These are phyloP conservation scores for Sarcophaga peregrina DNA, from an alignment of 1,140 invertebrate species.

Conservation along the genomic window DNA sequence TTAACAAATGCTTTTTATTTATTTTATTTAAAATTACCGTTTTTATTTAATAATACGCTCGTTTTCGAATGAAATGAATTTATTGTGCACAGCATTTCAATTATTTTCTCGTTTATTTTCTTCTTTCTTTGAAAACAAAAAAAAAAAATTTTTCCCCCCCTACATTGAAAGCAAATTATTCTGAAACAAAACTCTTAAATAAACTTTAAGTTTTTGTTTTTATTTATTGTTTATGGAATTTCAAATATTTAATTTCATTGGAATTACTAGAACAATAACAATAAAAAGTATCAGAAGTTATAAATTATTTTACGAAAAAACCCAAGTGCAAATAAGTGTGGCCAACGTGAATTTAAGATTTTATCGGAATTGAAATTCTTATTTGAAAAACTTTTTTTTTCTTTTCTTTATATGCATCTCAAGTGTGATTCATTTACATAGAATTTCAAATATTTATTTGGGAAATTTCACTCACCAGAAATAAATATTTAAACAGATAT, in stretches of 20 bases:
- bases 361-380: no score
- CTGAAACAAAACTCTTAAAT: no score
- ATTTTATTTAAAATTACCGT: constrained; percentile 12
- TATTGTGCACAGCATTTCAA: constrained; percentile 17
- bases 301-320: background rate
- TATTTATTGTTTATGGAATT: background rate
- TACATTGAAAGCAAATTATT: no score
- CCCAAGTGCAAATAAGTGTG: background rate
- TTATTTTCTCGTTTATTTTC: background rate
- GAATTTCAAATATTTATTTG: no score
- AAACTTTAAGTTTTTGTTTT: no score
- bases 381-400: no score
- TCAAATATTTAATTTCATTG: constrained; percentile 30
- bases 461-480: no score
- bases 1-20: constrained; percentile 8
- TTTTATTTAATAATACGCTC: background rate
- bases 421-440: no score
- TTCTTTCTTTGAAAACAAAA: background rate
- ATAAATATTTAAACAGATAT: no score
- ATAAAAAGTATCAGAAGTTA: background rate
- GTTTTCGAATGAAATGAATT: constrained; percentile 25
- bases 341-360: background rate
- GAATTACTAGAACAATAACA: background rate
- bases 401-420: no score
- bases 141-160: background rate